Evolutionary conservation across 2,113 vertebrate genomes (phyloP).

Genomic region (Calyptomena viridis): DNA sequence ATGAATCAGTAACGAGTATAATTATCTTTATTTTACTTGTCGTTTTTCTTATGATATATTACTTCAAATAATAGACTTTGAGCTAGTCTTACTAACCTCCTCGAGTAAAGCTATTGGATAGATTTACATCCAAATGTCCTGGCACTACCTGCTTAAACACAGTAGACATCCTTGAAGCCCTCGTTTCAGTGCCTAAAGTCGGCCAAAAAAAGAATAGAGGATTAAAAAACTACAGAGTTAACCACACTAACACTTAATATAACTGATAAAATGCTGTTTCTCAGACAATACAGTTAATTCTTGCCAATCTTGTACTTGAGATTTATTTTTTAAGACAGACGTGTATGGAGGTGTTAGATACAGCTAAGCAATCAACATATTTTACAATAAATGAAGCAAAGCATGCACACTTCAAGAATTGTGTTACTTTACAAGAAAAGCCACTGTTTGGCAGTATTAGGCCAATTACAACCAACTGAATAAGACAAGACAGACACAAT

Average conservation of each 20-base stretch:
- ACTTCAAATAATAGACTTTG: constrained; percentile 71
- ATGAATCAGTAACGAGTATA: background rate
- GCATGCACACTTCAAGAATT: constrained; percentile 50
- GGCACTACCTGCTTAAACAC: constrained; percentile 92
- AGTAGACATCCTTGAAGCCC: constrained; percentile 87
- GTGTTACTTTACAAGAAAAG: constrained; percentile 73
- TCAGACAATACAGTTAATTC: constrained; percentile 55
- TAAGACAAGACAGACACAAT: constrained; percentile 68
- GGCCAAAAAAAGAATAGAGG: constrained; percentile 72
- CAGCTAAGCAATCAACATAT: constrained; percentile 68
- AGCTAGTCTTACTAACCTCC: constrained; percentile 91
- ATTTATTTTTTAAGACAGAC: constrained; percentile 58
- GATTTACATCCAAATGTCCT: constrained; percentile 92
- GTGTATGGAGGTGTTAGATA: constrained; percentile 64
- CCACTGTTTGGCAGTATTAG: constrained; percentile 62
- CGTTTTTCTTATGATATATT: constrained; percentile 12
- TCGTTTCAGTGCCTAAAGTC: constrained; percentile 89
- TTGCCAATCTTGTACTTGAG: constrained; percentile 63
- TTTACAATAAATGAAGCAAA: constrained; percentile 73
- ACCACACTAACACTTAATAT: constrained; percentile 65
- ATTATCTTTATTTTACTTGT: constrained; percentile 8
- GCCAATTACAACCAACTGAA: constrained; percentile 50
- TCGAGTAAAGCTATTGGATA: constrained; percentile 94
- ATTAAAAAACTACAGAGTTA: constrained; percentile 67
- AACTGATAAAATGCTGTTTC: constrained; percentile 63